Base-by-base conservation (phyloP, 2,113 vertebrate species). In the Nesoenas mayeri region DNA sequence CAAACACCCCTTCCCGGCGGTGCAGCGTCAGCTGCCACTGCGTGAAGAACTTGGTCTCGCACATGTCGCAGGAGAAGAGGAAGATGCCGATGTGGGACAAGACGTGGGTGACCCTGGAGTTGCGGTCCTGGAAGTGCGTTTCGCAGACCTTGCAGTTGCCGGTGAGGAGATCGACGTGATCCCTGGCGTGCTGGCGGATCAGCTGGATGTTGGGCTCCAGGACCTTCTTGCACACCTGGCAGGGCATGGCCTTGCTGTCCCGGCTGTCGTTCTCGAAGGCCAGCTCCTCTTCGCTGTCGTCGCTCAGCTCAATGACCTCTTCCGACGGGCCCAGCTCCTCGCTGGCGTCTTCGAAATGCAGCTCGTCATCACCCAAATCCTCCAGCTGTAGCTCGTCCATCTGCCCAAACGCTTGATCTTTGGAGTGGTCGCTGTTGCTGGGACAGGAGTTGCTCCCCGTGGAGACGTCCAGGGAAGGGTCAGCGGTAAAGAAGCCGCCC, bases 41-140 rank as follows among this genome's bases (percentile, higher is more conserved):
- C 50, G 98, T 99, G 96, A 99, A 98, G 97, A 99, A 99, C 88
- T 99, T 99, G 50, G 98, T 96, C 86, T 98, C 98, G 31, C 99
- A 99, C 98, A 99, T 99, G 96, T 99, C 99, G 0, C 99, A 99
- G 94, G 98, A 98, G 96, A 99, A 99, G 50, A 99, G 98, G 75
- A 99, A 99, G 95, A 99, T 98, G 26, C 99, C 99, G 2, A 99
- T 98, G 34, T 99, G 99, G 44, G 98, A 98, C 72, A 99, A 97
- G 26, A 98, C 98, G 3, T 99, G 99, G 9, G 98, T 96, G 62
- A 99, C 96, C 29, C 98, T 96, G 42, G 98, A 98, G 12, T 98
- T 95, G 1, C 97, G 98, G 95, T 99, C 99, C 18, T 98, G 97
- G 85, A 99, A 99, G n/a, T 99, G 98, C 21, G 98, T 98, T 24